Conservation (phyloP, 1,140 invertebrate genomes). For the Goniozus legneri region DNA sequence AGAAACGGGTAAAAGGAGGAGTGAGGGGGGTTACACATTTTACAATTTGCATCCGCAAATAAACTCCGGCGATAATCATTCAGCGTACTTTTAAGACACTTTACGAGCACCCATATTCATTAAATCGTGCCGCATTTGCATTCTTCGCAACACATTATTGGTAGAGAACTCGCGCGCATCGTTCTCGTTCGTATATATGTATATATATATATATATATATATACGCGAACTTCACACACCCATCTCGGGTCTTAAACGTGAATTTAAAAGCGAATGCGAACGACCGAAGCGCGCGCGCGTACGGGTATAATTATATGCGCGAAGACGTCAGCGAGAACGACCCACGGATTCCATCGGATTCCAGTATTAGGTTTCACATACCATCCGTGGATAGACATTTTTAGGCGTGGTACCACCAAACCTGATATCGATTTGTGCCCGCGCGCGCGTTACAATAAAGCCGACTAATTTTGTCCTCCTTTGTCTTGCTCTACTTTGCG, state of each 20-base stretch:
- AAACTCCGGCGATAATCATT: conserved; percentile 17
- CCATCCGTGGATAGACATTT: conserved; percentile 12
- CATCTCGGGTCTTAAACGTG: conserved; percentile 26
- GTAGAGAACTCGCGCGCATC: no score
- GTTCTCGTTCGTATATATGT: conserved; percentile 16
- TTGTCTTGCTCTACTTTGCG: no score
- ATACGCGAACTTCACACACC: no score
- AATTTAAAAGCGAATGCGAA: conserved; percentile 28
- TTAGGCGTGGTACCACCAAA: conserved; percentile 24
- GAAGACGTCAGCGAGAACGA: conserved; percentile 16
- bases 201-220: no score
- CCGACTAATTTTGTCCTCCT: no score
- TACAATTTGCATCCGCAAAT: not conserved
- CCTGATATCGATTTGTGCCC: no score
- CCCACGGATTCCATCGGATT: conserved; percentile 22
- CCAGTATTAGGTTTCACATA: conserved; percentile 19
- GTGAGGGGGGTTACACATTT: no score
- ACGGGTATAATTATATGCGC: conserved; percentile 19
- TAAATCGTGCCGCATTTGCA: conserved; percentile 27
- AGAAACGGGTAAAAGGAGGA: no score
- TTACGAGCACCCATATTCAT: conserved; percentile 17
- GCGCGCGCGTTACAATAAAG: no score
- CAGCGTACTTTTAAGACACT: conserved; percentile 17
- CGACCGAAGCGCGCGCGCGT: conserved; percentile 11
- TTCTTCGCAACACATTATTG: conserved; percentile 25